These are phyloP conservation scores for Girardia tigrina DNA, from an alignment of 2,888 invertebrate genomes.

Conservation along the genomic window DNA sequence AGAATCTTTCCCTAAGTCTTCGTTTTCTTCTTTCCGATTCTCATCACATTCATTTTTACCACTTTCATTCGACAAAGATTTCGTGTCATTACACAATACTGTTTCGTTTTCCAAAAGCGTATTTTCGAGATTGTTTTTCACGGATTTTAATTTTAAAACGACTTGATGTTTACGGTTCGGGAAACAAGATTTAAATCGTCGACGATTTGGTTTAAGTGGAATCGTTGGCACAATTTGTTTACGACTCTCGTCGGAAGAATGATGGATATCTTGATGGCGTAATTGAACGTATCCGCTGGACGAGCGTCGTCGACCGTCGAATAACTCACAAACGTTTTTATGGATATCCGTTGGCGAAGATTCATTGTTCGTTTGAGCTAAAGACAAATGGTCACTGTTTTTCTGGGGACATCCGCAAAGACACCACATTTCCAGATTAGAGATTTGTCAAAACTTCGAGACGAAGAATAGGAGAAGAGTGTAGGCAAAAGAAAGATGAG, in stretches of 20 bases:
- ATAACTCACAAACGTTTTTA: neutral
- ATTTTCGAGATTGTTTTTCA: neutral
- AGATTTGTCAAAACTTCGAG: neutral
- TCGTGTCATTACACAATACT: neutral
- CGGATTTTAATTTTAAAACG: neutral
- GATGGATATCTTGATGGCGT: neutral
- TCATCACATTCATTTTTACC: no score
- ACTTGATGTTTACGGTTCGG: neutral
- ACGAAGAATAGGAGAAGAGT: neutral
- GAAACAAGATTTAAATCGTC: constrained; percentile 2
- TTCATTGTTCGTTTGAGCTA: neutral
- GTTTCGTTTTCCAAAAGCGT: neutral
- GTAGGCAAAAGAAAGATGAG: neutral
- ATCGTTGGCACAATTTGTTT: neutral
- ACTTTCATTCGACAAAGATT: neutral
- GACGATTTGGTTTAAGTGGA: neutral
- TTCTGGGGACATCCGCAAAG: neutral
- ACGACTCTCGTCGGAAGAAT: neutral
- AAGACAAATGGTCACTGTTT: neutral
- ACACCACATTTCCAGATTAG: neutral
- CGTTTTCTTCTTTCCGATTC: no score
- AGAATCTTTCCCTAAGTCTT: no score
- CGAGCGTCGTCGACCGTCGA: neutral
- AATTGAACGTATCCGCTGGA: neutral
- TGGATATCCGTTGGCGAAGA: neutral